Percentiles rank a stretch among this genome's conserved stretches.
Conservation (phyloP, 2,888 invertebrate genomes). For the Orthosia gothica region DNA sequence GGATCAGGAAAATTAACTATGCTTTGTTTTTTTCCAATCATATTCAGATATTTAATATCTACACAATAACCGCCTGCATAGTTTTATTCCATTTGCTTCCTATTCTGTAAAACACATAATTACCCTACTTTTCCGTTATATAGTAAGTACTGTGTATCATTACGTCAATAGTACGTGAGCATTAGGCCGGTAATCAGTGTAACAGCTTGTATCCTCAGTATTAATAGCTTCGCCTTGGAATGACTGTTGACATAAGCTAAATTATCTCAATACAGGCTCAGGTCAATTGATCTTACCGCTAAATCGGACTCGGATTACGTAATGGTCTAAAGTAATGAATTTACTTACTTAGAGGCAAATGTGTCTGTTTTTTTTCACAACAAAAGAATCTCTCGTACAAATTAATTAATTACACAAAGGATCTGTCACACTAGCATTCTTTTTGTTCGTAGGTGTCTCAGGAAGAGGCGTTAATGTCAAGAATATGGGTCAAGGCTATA, state of each 20-base stretch:
- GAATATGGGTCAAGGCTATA: constrained; percentile 5
- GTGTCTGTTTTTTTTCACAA: constrained; percentile 17
- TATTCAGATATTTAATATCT: too few relatives aligned
- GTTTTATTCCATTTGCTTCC: constrained; percentile 16
- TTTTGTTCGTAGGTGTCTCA: constrained; percentile 42
- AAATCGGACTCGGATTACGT: constrained; percentile 19
- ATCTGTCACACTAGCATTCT: constrained; percentile 20
- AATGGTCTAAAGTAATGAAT: constrained; percentile 28
- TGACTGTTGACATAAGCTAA: constrained; percentile 49
- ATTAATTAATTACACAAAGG: constrained; percentile 46
- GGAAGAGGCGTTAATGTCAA: neutral
- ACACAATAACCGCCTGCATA: too few relatives aligned
- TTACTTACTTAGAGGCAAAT: constrained; percentile 24
- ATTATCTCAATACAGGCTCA: constrained; percentile 44
- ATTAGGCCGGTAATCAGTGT: constrained; percentile 39
- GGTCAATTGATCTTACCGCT: constrained; percentile 31
- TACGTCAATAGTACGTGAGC: constrained; percentile 26
- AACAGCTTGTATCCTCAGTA: constrained; percentile 49
- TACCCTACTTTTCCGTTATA: constrained; percentile 24
- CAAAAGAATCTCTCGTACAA: constrained; percentile 25
- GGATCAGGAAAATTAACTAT: too few relatives aligned
- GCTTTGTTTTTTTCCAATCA: too few relatives aligned
- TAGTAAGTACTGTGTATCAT: constrained; percentile 18
- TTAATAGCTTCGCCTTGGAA: constrained; percentile 27
- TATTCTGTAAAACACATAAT: constrained; percentile 26